Percentiles rank a stretch among this genome's conserved stretches.
Conservation (phyloP, 2,113 vertebrate genomes). For the Macquaria ambigua region DNA sequence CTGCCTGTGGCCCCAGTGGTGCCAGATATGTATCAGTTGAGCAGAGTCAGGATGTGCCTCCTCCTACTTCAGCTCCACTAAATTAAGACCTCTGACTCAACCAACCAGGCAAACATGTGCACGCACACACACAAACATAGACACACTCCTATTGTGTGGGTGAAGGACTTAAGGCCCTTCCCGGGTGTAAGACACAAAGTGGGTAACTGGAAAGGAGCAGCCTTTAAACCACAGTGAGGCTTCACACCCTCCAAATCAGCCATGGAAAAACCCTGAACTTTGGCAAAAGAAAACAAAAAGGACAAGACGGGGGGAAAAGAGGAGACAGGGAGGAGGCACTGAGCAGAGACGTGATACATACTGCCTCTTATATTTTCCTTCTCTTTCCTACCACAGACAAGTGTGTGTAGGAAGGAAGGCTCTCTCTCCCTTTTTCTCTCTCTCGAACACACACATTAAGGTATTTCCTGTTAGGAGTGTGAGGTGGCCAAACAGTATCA, state of each 20-base stretch:
- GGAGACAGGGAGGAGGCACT: slow-evolving; percentile 40
- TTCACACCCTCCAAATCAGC: slow-evolving; percentile 30
- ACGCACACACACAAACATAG: slow-evolving; percentile 1
- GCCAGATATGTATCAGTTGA: slow-evolving; percentile 46
- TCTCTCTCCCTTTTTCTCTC: slow-evolving; percentile 18
- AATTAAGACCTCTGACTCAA: slow-evolving; percentile 60
- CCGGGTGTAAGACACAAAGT: not conserved
- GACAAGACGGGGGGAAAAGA: slow-evolving; percentile 4
- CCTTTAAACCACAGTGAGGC: slow-evolving; percentile 19
- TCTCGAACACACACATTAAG: slow-evolving; percentile 51
- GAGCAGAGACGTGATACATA: slow-evolving; percentile 38
- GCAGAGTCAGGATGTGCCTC: slow-evolving; percentile 47
- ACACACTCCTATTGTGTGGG: slow-evolving; percentile 46
- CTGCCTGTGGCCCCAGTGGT: slow-evolving; percentile 26
- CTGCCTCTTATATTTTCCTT: slow-evolving; percentile 43
- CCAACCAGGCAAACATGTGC: slow-evolving; percentile 26
- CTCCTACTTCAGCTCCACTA: slow-evolving; percentile 53
- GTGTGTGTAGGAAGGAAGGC: slow-evolving; percentile 23
- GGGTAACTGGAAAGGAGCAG: slow-evolving; percentile 12
- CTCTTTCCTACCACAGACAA: slow-evolving; percentile 44
- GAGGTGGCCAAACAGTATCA: slow-evolving; percentile 62
- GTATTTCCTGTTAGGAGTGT: slow-evolving; percentile 74
- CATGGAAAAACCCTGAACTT: slow-evolving; percentile 44
- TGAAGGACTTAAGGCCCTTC: slow-evolving; percentile 24
- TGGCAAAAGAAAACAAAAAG: slow-evolving; percentile 28